These are phyloP conservation scores for Linnaemya vulpina DNA, from an alignment of 2,888 invertebrate species.

Conservation along the genomic window DNA sequence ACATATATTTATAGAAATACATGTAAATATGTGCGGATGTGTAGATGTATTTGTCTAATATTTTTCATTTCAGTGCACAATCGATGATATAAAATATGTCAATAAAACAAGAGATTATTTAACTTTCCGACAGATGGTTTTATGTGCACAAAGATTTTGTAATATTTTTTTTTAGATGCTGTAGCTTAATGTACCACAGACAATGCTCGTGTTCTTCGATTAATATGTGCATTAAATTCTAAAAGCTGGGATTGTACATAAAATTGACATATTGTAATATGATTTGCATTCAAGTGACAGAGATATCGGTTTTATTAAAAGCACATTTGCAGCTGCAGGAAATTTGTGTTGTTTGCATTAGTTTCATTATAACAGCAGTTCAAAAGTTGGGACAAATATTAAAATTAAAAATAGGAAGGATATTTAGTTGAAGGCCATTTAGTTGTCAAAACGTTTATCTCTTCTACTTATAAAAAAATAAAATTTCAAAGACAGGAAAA, in stretches of 20 bases:
- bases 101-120: constrained; percentile 65
- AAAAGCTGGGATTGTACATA: not conserved
- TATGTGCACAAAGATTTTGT: constrained; percentile 43
- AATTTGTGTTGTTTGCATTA: constrained; percentile 18
- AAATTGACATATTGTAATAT: constrained; percentile 47
- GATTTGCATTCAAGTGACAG: constrained; percentile 42
- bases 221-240: constrained; percentile 32
- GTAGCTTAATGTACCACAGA: not conserved
- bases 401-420: not conserved
- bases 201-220: not conserved
- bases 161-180: constrained; percentile 8
- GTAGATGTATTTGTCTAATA: constrained; percentile 55
- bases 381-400: not conserved
- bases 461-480: no score
- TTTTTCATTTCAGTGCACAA: constrained; percentile 61
- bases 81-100: constrained; percentile 64
- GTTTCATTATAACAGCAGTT: not conserved
- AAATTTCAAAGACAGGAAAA: not conserved
- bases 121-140: constrained; percentile 62
- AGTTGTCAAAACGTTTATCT: no score
- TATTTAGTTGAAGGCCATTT: no score
- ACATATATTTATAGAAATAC: not conserved
- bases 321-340: constrained; percentile 23
- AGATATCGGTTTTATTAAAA: constrained; percentile 44
- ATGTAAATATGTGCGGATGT: not conserved